Evolutionary conservation across 2,113 vertebrate genomes (phyloP), one percentile per base, ranked within the genome.

Genomic region (Ibidorhyncha struthersii): DNA sequence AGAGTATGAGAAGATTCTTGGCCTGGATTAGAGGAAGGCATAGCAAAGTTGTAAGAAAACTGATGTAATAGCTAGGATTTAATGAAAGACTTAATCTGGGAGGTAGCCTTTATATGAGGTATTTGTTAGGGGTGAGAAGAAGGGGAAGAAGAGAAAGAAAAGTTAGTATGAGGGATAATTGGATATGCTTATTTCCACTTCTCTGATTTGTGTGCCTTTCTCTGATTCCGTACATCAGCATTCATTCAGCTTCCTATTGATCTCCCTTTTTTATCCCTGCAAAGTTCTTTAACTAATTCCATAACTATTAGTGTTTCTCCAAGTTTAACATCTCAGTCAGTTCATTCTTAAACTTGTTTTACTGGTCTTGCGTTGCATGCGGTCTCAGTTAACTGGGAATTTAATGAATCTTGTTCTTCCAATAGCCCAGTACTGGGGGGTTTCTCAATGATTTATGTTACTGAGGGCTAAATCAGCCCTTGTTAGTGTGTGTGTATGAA

Each of bases 71-170:
- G 21, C 53, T 87, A 47, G 58, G 69, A 73, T 82, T 95, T 96
- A 89, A 93, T 87, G 83, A 79, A 92, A 96, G 71, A 94, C 89
- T 89, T 95, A 41, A 89, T 87, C 73, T 96, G 49, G 66, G 89
- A 73, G 56, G 66, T 94, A 69, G 58, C 79, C 69, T 96, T 95
- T 89, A 23, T 87, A 17, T 91, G 56, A 69, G 70, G 40, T 61
- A 30, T 79, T 96, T 91, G 70, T 91, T 89, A 45, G 19, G 36
- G 53, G 45, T 69, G 77, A 95, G 41, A 66, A 89, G 32, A 67
- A 32, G 10, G 10, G 38, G 52, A 61, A 66, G 53, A 50, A 65
- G 29, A 71, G 27, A 74, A 38, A 47, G 47, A 49, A 43, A 38
- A 79, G 80, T 56, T 86, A 27, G 29, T 49, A 1, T 41, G 56